Percentiles rank a stretch among this genome's conserved stretches.
Evolutionary conservation across 2,797 vertebrate species (phyloP).

Genomic region (Lagorchestes hirsutus): DNA sequence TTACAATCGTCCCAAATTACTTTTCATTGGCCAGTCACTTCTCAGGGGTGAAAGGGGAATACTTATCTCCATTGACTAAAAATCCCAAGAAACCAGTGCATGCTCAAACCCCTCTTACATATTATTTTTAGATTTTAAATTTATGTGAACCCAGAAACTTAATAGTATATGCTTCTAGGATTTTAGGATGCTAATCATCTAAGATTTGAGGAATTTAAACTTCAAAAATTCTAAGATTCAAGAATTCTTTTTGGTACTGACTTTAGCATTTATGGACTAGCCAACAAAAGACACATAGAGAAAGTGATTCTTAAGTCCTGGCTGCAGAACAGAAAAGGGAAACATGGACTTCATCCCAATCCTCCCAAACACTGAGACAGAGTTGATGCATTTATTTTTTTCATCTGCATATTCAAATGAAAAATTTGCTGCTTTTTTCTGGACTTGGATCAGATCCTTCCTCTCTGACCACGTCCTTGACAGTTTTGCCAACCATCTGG

Average conservation of each 20-base stretch:
- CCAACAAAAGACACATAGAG: background rate
- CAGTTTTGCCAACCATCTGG: background rate
- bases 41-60: background rate
- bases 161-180: background rate
- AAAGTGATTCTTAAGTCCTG: background rate
- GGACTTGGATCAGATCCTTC: background rate
- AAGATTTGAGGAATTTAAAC: background rate
- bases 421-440: background rate
- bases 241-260: background rate
- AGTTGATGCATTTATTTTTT: background rate
- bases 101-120: background rate
- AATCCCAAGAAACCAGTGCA: background rate
- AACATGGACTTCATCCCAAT: background rate
- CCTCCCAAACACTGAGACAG: background rate
- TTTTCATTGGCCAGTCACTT: background rate
- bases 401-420: slow-evolving; percentile 3
- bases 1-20: background rate
- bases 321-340: background rate
- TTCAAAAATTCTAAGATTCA: slow-evolving; percentile 1
- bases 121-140: background rate
- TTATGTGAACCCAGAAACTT: background rate
- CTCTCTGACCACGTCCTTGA: background rate
- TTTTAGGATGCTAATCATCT: background rate
- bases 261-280: background rate
- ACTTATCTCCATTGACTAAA: background rate